Conservation (phyloP, 2,797 vertebrate species). For the Semaprochilodus insignis region DNA sequence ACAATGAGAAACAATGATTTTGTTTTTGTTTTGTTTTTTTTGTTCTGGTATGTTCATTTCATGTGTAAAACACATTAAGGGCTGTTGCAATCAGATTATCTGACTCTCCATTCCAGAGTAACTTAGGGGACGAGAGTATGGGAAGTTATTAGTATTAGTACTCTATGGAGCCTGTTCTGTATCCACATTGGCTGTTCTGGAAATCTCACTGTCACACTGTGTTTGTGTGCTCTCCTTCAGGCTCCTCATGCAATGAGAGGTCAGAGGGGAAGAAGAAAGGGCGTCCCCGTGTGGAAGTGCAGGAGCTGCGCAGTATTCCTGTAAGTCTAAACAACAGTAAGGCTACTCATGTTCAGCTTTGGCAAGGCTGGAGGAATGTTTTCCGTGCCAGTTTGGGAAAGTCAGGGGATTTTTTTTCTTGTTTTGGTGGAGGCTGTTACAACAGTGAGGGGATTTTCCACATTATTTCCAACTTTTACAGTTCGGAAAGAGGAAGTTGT, state of each 20-base stretch:
- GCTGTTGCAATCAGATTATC: neutral
- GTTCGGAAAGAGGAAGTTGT: conserved; percentile 23
- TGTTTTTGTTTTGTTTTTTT: no score
- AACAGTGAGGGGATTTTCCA: conserved; percentile 41
- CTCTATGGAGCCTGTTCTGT: neutral
- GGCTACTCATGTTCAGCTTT: conserved; percentile 4
- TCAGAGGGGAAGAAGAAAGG: conserved; percentile 92
- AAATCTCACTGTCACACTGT: conserved; percentile 21
- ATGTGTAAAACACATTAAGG: no score
- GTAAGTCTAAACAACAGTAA: conserved; percentile 78
- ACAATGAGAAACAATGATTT: no score
- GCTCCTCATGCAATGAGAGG: conserved; percentile 83
- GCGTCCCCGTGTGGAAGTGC: conserved; percentile 88
- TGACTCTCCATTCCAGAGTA: neutral
- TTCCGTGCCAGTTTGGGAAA: conserved; percentile 24
- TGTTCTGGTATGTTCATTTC: no score
- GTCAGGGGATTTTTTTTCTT: neutral
- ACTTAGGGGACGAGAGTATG: neutral
- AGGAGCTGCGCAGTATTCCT: conserved; percentile 91
- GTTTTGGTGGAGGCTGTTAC: conserved; percentile 18
- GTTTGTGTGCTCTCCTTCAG: conserved; percentile 64
- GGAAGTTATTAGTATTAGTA: neutral
- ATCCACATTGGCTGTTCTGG: neutral
- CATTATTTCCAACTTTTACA: conserved; percentile 30
- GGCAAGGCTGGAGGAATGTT: conserved; percentile 53